Percentiles rank a stretch among this genome's conserved stretches.
phyloP scores from a whole-genome alignment of 92 coral and sea anemone species.

The Paragorgia papillata region DNA sequence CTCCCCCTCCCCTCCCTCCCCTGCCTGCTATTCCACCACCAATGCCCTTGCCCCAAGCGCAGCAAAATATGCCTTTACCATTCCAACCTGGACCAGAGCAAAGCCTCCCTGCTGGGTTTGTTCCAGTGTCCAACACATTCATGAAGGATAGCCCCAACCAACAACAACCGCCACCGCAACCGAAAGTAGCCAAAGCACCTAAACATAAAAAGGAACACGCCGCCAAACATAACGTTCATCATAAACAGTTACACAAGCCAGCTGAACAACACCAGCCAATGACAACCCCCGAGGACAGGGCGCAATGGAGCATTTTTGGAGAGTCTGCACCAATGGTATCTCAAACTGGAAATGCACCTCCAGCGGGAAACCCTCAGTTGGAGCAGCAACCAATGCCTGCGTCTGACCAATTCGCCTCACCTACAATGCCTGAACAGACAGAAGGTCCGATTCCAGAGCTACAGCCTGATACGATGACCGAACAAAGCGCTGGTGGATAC shows the following conservation, averaged over 20 bases:
- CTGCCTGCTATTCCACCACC: conserved; percentile 26
- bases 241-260: not conserved
- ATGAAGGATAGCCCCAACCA: conserved; percentile 3
- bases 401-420: not conserved
- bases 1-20: conserved; percentile 10
- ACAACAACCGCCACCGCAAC: not conserved
- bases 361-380: not conserved
- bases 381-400: conserved; percentile 27
- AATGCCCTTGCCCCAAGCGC: not conserved
- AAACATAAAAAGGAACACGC: not conserved
- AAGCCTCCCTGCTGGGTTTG: conserved; percentile 17
- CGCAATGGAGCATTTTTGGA: conserved; percentile 40
- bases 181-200: conserved; percentile 1
- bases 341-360: not conserved
- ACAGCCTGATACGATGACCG: not conserved
- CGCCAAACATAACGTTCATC: conserved; percentile 22
- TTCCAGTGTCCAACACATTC: not conserved
- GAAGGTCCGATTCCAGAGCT: conserved; percentile 15
- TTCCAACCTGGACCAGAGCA: conserved; percentile 8
- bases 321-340: conserved; percentile 34
- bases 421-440: not conserved
- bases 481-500: not conserved
- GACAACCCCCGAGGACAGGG: conserved; percentile 11
- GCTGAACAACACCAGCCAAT: not conserved
- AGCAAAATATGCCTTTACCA: not conserved